Evolutionary conservation across 2,113 vertebrate genomes (phyloP), one percentile per base, ranked within the genome.

Genomic region (Phrynosoma blainvillii): DNA sequence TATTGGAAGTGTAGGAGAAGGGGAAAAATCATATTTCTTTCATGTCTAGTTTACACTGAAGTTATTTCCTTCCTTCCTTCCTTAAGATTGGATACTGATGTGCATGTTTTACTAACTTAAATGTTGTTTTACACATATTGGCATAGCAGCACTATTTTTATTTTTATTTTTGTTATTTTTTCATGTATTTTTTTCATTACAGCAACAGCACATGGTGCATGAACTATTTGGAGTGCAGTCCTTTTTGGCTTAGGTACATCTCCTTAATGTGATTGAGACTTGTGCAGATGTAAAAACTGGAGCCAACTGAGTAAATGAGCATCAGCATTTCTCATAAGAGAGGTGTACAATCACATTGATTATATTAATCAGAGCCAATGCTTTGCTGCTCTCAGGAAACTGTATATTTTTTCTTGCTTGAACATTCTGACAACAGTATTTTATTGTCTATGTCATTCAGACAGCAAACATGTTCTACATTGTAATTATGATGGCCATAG

Each of bases 401-500:
- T 18, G 32, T 84, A 3, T 54, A 20, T 71, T 32, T 32, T 36
- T n/a, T 47, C 66, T 79, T 30, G 25, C 42, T 11, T 71, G 52
- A n/a, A 23, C 20, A 16, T 11, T 70, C 42, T n/a, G 16, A 78
- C 47, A 9, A 68, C 80, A 77, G 85, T 36, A 1, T 8, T 84
- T 40, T 76, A 52, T n/a, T 14, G 84, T 32, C 91, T 83, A 10
- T 90, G 13, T 92, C 65, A 88, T 89, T 36, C 88, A 99, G 99
- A 98, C 98, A 85, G 97, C 96, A 80, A 99, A 99, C 94, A 99
- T 99, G 99, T 99, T 99, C 95, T 99, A 98, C 95, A 99, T 99
- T 11, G 98, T 99, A 90, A 96, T 99, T 91, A 99, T 99, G 93
- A 99, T 99, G 99, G 98, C 98, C 11, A 98, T 99, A 27, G 98